Evolutionary conservation across 2,113 vertebrate genomes (phyloP).

Genomic region (Hyaena hyaena): DNA sequence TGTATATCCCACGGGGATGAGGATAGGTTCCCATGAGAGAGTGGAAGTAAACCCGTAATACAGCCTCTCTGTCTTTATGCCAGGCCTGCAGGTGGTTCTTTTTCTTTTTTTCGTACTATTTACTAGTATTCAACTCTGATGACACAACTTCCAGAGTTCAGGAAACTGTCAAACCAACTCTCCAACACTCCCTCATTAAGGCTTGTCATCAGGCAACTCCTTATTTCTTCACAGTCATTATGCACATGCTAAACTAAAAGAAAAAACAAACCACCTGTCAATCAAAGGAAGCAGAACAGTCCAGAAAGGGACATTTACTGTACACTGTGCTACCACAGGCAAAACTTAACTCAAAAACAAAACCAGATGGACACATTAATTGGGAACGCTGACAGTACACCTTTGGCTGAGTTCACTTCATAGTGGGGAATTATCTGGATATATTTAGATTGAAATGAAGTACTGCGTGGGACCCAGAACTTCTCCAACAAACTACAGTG

Average conservation of each 20-base stretch:
- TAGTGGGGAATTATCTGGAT: constrained; percentile 42
- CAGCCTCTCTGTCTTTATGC: rapidly evolving
- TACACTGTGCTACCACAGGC: background rate
- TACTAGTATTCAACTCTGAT: background rate
- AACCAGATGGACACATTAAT: constrained; percentile 38
- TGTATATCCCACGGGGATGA: background rate
- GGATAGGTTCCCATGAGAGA: too few species aligned
- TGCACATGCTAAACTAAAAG: background rate
- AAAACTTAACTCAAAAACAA: constrained; percentile 43
- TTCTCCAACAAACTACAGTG: background rate
- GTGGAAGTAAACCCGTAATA: background rate
- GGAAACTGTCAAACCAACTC: too few species aligned
- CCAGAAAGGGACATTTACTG: background rate
- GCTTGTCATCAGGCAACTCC: background rate
- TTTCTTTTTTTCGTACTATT: background rate
- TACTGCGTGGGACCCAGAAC: background rate
- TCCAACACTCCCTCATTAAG: background rate
- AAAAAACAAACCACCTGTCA: background rate
- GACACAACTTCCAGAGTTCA: background rate
- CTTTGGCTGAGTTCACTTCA: background rate
- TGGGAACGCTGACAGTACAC: constrained; percentile 9
- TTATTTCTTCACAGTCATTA: background rate
- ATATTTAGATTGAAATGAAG: background rate
- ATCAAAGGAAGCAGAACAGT: constrained; percentile 13
- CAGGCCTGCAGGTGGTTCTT: too few species aligned